Conservation (phyloP, 2,113 vertebrate species). For the Anthoscopus minutus region DNA sequence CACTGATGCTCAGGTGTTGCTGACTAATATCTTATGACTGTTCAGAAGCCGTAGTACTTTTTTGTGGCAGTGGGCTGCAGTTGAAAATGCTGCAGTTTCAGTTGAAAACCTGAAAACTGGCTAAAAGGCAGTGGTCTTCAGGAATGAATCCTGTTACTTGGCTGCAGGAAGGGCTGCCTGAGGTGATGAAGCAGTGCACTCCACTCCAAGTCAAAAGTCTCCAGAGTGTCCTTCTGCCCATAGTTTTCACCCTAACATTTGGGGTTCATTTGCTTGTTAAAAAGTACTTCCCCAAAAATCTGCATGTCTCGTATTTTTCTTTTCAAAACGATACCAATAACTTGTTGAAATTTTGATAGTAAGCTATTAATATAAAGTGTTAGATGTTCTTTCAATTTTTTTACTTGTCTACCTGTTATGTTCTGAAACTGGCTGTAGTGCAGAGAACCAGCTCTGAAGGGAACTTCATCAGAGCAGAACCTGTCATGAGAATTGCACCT, state of each 20-base stretch:
- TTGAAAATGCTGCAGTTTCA: background rate
- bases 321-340: background rate
- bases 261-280: background rate
- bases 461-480: background rate
- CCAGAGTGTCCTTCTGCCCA: background rate
- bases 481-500: background rate
- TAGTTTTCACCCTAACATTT: background rate
- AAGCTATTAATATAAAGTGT: background rate
- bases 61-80: background rate
- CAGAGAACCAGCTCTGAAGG: background rate
- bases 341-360: background rate
- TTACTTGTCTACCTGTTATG: background rate
- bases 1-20: background rate
- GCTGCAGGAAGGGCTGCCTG: background rate
- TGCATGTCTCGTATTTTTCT: background rate
- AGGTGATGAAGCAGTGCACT: background rate
- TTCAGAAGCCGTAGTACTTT: background rate
- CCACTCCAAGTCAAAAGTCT: background rate
- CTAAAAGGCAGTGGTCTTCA: background rate
- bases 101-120: background rate
- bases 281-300: background rate
- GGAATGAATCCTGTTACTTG: background rate
- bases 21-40: background rate
- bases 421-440: background rate
- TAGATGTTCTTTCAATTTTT: background rate